Percentiles rank a stretch among this genome's conserved stretches.
Conservation (phyloP, 2,113 vertebrate species). For the Mormyrus lacerda region DNA sequence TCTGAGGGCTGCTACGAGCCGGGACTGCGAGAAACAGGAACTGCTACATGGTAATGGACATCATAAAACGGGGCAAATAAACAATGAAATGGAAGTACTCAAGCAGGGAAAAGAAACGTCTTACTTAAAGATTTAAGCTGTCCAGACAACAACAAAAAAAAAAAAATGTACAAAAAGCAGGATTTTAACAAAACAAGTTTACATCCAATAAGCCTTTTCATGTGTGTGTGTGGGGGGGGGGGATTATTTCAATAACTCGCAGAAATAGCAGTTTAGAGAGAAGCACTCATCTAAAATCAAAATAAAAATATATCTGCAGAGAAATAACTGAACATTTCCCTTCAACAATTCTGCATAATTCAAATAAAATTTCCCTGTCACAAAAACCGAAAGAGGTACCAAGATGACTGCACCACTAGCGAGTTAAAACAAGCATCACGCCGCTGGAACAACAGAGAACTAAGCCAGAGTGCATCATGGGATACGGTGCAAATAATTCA, state of each 20-base stretch:
- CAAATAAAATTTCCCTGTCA: constrained; percentile 11
- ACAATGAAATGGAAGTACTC: not conserved
- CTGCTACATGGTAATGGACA: not conserved
- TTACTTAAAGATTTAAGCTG: not conserved
- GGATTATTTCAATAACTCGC: not conserved
- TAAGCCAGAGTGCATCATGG: not conserved
- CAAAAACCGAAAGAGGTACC: not conserved
- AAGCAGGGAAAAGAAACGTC: not conserved
- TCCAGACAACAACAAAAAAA: not conserved
- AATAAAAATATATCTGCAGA: constrained; percentile 3
- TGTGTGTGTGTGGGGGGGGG: not conserved
- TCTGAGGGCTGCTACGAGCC: not conserved
- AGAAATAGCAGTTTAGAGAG: not conserved
- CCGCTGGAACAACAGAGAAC: no score
- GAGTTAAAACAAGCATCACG: not conserved
- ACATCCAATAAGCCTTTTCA: not conserved
- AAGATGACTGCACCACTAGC: no score
- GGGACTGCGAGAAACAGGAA: not conserved
- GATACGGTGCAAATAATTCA: not conserved
- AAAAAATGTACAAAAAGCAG: not conserved
- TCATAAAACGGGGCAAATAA: not conserved
- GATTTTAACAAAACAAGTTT: not conserved
- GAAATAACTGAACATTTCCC: not conserved
- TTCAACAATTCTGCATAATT: not conserved
- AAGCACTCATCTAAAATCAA: not conserved